phyloP scores from a whole-genome alignment of 64 coral and sea anemone species.

The Stichodactyla mertensii region DNA sequence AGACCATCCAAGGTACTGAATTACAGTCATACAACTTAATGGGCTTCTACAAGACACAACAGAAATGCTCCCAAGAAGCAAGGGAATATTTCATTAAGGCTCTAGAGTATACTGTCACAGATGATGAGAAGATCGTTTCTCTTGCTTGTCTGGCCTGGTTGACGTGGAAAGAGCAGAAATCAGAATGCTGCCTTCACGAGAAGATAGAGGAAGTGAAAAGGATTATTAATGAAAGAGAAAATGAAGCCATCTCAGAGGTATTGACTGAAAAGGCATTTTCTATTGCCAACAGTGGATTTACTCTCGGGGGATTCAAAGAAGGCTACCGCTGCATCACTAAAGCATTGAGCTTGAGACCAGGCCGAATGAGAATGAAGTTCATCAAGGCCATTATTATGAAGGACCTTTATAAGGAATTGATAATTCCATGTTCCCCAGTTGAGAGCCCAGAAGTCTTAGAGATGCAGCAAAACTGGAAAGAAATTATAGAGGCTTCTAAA shows the following conservation, averaged over 20 bases:
- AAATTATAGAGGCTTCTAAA: no score
- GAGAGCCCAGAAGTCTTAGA: no score
- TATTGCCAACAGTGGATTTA: background rate
- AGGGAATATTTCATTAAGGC: background rate
- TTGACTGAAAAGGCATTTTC: background rate
- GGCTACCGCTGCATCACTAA: background rate
- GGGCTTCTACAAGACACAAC: background rate
- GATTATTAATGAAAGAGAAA: background rate
- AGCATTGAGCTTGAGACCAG: background rate
- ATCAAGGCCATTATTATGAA: background rate
- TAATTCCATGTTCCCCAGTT: no score
- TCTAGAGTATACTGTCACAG: background rate
- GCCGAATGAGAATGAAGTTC: no score
- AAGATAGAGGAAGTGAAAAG: background rate
- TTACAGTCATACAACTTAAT: constrained; percentile 11
- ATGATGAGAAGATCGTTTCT: background rate
- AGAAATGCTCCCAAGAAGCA: background rate
- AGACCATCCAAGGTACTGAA: background rate
- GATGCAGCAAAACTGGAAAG: no score
- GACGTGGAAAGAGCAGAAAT: background rate
- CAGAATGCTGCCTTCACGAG: background rate
- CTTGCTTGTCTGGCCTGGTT: background rate
- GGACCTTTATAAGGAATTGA: background rate
- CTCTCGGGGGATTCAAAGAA: background rate
- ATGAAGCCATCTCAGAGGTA: background rate